Percentiles rank a stretch among this genome's conserved stretches.
Conservation (phyloP, 2,113 vertebrate genomes). For the Saguinus imperator region DNA sequence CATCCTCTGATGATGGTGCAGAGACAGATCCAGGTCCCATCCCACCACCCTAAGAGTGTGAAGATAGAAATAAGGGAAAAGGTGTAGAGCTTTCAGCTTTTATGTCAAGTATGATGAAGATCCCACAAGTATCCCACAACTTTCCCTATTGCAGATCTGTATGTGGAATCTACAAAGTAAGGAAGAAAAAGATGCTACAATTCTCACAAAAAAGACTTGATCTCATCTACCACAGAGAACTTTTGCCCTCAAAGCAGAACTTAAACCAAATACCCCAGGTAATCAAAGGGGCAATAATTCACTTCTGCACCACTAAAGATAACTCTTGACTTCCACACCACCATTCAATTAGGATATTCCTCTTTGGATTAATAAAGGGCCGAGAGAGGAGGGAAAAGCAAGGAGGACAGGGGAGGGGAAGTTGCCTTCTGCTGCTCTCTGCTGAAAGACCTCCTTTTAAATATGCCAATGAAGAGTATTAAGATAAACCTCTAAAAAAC, state of each 20-base stretch:
- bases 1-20: not conserved
- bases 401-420: too few relatives aligned
- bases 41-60: too few relatives aligned
- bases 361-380: not conserved
- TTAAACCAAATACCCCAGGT: not conserved
- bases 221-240: not conserved
- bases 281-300: not conserved
- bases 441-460: not conserved
- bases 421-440: not conserved
- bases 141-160: not conserved
- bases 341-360: not conserved
- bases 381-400: not conserved
- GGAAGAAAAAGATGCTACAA: not conserved
- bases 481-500: not conserved
- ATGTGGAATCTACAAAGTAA: not conserved
- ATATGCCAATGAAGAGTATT: not conserved
- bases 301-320: not conserved
- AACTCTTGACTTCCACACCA: not conserved
- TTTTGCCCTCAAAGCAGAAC: not conserved
- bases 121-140: fast-evolving
- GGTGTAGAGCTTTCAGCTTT: not conserved
- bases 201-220: not conserved
- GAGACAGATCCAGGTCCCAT: not conserved
- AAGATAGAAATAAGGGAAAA: not conserved
- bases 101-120: not conserved